Evolutionary conservation across 2,888 invertebrate genomes (phyloP).

Genomic region (Eupithecia exiguata): DNA sequence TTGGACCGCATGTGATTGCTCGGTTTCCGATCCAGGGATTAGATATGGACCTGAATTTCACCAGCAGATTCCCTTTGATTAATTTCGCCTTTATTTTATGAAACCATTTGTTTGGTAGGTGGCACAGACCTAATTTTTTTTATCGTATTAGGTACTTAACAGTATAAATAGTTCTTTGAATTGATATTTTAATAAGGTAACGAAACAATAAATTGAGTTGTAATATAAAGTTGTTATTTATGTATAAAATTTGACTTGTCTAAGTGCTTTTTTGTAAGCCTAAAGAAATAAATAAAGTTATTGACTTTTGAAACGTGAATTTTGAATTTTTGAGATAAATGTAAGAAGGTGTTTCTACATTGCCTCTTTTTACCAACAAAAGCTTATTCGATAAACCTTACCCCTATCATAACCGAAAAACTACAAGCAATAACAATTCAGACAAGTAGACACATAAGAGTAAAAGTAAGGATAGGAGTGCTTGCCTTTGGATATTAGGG

Average conservation of each 20-base stretch:
- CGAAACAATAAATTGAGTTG: too few relatives aligned
- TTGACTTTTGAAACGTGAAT: too few relatives aligned
- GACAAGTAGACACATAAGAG: conserved; percentile 36
- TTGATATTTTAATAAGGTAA: too few relatives aligned
- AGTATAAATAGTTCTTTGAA: neutral
- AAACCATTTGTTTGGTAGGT: neutral
- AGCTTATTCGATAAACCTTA: conserved; percentile 27
- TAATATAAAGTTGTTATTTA: too few relatives aligned
- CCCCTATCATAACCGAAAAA: conserved; percentile 41
- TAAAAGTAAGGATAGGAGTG: conserved; percentile 27
- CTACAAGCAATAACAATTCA: conserved; percentile 47
- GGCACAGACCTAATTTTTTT: neutral
- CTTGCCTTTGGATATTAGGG: conserved; percentile 32
- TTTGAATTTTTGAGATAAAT: neutral
- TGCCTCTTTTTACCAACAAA: neutral
- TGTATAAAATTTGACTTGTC: too few relatives aligned
- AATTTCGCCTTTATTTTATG: neutral
- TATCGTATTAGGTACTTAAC: neutral
- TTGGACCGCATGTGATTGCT: conserved; percentile 4
- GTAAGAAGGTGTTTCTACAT: neutral
- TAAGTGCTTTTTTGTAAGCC: too few relatives aligned
- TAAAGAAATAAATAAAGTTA: too few relatives aligned
- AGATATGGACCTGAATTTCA: neutral
- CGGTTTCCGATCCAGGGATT: conserved; percentile 3
- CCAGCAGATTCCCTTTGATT: neutral